Base-by-base conservation (phyloP, 2,888 invertebrate genomes). In the Chesias legatella region DNA sequence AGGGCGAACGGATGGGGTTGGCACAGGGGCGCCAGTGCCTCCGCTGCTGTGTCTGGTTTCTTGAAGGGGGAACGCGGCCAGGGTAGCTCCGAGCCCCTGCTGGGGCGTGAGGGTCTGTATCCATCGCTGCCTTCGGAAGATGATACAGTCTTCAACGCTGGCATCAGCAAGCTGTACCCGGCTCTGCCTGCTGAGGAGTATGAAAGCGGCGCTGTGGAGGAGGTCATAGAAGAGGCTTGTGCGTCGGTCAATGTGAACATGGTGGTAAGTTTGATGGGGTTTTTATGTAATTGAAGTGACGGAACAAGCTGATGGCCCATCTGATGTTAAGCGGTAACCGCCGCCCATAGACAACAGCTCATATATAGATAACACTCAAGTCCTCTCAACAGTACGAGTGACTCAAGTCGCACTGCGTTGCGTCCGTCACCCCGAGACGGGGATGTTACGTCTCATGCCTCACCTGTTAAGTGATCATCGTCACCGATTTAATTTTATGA, bases 1-100 rank as follows among this genome's bases (percentile, higher is more conserved):
- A 81, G 74, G 39, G 84, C 85, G 27, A 80, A 85, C 41, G 88
- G 88, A 1, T 86, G 83, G 84, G 88, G 88, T 0, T 88, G 88
- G 88, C 86, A 88, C 48, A 60, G 86, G 9, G 51, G 63, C 0
- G 58, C 62, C 3, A 73, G 51, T n/a, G 76, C 79, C 1, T 60
- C 82, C 0, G 60, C 68, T 0, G 85, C 85, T 4, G 82, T 83
- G 0, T 62, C 63, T 6, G 83, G 84, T 0, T 88, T 88, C 43
- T 54, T 86, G 44, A 77, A 66, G 33, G 66, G 68, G 3, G 86
- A 83, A 48, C 63, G 85, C 9, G 84, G 79, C 1, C 77, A 72
- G 35, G 67, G 65, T 1, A 58, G 57, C 1, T 54, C 65, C 1
- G 80, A 79, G 24, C 72, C 73, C 0, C 48, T 76, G n/a, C 40